Evolutionary conservation across 2,113 vertebrate genomes (phyloP), one percentile per base, ranked within the genome.

Genomic region (Macrotus californicus): DNA sequence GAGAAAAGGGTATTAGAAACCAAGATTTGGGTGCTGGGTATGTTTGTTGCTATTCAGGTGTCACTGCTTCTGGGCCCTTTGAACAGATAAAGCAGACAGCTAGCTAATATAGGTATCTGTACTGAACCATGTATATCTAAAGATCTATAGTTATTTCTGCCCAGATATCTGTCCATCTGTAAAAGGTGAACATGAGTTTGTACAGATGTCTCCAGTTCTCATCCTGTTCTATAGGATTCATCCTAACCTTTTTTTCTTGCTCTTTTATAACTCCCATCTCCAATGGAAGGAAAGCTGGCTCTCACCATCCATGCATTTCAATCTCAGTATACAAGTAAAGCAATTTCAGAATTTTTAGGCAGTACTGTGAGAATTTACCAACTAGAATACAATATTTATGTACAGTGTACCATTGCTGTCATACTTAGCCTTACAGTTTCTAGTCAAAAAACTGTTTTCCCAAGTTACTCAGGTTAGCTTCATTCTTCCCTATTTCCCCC

Each of bases 311-410:
- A 15, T 76, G 15, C 0, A 39, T 31, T 66, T 64, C 12, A 85
- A 18, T 26, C 7, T 91, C 22, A 86, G 48, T 76, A 34, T 61
- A n/a, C 5, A 52, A 56, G 6, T 61, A 75, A 89, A 93, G 31
- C 36, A 87, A n/a, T 89, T 93, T 95, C 26, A 83, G 67, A 96
- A 82, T 79, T 76, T 89, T 85, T 88, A 95, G 54, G 4, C 39
- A 2, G 4, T 76, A 59, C 16, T 66, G 24, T 4, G 15, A 92
- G 24, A 73, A 76, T 48, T 87, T 89, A 61, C 43, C 39, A 81
- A 22, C 18, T 87, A 61, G 14, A 85, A 61, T 87, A 41, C 3
- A 61, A 11, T 93, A 7, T 79, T 82, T 87, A 39, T 14, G 5
- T 64, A 73, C 19, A 77, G 31, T 72, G 29, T 66, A 54, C 7